Base-by-base conservation (phyloP, 2,888 invertebrate genomes). In the Charanyca ferruginea region DNA sequence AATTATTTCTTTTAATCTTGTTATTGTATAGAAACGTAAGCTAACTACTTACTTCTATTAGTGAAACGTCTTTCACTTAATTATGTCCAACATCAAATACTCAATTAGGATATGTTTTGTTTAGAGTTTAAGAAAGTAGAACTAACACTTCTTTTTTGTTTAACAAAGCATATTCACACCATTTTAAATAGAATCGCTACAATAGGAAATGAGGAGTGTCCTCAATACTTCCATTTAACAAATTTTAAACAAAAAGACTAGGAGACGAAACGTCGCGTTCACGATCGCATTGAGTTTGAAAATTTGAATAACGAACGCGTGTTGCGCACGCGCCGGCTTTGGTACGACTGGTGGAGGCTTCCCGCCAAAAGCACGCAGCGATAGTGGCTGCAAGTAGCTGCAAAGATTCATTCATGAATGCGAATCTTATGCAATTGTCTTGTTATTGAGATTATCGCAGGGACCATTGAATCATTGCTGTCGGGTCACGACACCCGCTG, bases 201-300 rank as follows among this genome's bases (percentile, higher is more conserved):
- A 94, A 94, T 87, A 83, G 90, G 84, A 89, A 94, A 93, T 90
- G 91, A 93, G 93, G 87, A 89, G 90, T 91, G 94, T 84, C 93
- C 94, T 92, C 95, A 93, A 93, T 94, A 91, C 90, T 93, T 91
- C 91, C 93, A 94, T 93, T 91, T 89, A 91, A 90, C 85, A 85
- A 89, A 53, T 88, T 89, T 87, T 84, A 87, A 85, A 87, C 87
- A 87, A 92, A 89, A 90, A 90, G 90, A 89, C 87, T 91, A 90
- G 90, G 90, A 91, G 93, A 94, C 92, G 90, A 93, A 91, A 91
- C 90, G 92, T 91, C 91, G 91, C 89, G 94, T 89, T 89, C 92
- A 92, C 93, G 93, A 92, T 92, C 91, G 91, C 89, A 92, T 93
- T 86, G 89, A 85, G 84, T 86, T 88, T 81, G 80, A 83, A 84